Evolutionary conservation across 1,140 invertebrate genomes (phyloP).

Genomic region (Papilio glaucus): DNA sequence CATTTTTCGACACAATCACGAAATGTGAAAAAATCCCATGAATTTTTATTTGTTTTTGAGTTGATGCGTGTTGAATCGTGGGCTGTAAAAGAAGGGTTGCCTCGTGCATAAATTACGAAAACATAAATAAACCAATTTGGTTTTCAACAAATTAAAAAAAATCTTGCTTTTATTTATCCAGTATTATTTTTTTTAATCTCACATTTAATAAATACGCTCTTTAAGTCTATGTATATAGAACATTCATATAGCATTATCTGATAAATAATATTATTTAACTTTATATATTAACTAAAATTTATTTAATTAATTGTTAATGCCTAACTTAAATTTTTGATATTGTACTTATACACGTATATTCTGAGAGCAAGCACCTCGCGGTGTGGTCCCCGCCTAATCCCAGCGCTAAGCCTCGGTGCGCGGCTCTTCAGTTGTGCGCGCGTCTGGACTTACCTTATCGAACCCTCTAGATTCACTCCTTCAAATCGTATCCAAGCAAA

Average conservation of each 20-base stretch:
- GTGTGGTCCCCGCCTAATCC: conserved; percentile 69
- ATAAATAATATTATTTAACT: too few species aligned
- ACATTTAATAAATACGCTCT: neutral
- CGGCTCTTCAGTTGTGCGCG: conserved; percentile 58
- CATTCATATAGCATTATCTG: too few species aligned
- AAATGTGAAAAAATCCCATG: conserved; percentile 51
- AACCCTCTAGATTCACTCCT: conserved; percentile 55
- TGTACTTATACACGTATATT: neutral
- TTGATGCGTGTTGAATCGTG: conserved; percentile 43
- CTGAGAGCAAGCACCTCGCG: conserved; percentile 37
- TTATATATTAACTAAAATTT: too few species aligned
- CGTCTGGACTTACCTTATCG: conserved; percentile 71
- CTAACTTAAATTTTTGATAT: too few species aligned
- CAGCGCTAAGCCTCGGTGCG: conserved; percentile 54
- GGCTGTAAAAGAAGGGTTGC: conserved; percentile 43
- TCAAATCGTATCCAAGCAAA: conserved; percentile 17
- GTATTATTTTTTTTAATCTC: neutral
- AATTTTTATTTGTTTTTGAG: conserved; percentile 48
- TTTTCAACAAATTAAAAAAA: conserved; percentile 36
- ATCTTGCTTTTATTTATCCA: neutral
- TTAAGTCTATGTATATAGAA: neutral
- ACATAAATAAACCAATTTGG: conserved; percentile 36
- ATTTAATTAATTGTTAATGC: too few species aligned
- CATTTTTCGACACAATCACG: conserved; percentile 55
- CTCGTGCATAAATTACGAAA: conserved; percentile 38